These are phyloP conservation scores for Pyrgilauda ruficollis DNA, from an alignment of 2,113 vertebrate species.

Conservation along the genomic window DNA sequence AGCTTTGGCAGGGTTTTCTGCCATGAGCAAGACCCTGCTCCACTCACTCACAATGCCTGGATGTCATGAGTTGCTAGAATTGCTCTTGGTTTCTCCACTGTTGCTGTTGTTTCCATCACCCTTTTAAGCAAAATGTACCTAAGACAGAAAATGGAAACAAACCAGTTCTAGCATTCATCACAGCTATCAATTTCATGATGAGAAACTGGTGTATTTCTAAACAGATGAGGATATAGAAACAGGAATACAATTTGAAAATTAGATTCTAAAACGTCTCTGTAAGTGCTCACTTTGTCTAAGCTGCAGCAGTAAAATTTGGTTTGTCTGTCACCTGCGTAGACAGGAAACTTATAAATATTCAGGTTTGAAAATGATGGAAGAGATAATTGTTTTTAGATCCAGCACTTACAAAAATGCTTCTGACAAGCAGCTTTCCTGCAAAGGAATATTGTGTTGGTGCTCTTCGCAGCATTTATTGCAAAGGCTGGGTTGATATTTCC, in stretches of 20 bases:
- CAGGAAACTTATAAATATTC: not conserved
- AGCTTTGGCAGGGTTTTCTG: not conserved
- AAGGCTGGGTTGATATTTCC: not conserved
- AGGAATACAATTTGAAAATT: not conserved
- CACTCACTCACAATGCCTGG: not conserved
- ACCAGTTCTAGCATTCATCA: not conserved
- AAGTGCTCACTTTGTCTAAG: not conserved
- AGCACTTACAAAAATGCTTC: not conserved
- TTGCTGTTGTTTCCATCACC: not conserved
- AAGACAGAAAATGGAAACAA: not conserved
- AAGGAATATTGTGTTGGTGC: not conserved
- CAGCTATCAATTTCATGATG: not conserved
- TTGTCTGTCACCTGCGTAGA: not conserved
- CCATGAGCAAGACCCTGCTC: fast-evolving
- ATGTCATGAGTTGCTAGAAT: not conserved
- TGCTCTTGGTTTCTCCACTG: not conserved
- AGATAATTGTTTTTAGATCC: not conserved
- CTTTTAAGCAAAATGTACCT: not conserved
- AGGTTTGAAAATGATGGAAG: not conserved
- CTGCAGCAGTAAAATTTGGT: not conserved
- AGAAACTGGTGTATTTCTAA: not conserved
- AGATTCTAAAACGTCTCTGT: not conserved
- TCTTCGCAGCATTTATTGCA: not conserved
- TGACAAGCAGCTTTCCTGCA: not conserved
- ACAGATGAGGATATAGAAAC: not conserved